These are phyloP conservation scores for Xiphophorus birchmanni DNA, from an alignment of 2,797 vertebrate genomes.

Conservation along the genomic window DNA sequence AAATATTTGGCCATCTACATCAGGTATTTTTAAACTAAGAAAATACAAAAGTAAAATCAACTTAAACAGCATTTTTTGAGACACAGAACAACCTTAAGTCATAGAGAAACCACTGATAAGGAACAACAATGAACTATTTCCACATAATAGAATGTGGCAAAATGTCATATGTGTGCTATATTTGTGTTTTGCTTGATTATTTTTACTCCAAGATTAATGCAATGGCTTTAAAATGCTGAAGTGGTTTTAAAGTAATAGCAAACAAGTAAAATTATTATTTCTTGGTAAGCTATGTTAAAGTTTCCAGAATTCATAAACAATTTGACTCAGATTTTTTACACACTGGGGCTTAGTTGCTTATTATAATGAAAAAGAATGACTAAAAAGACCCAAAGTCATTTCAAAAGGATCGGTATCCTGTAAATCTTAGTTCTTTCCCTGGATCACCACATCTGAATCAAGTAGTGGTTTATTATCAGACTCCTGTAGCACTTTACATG, in stretches of 20 bases:
- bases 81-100: not conserved
- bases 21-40: not conserved
- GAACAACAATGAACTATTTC: not conserved
- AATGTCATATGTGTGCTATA: not conserved
- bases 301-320: not conserved
- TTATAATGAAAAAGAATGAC: too few species aligned
- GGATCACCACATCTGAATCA: too few species aligned
- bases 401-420: too few species aligned
- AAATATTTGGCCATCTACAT: not conserved
- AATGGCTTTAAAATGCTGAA: not conserved
- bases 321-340: not conserved
- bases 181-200: not conserved
- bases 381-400: too few species aligned
- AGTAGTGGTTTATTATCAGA: too few species aligned
- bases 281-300: not conserved
- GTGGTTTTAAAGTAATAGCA: not conserved
- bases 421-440: too few species aligned
- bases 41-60: not conserved
- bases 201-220: not conserved
- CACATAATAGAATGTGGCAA: not conserved
- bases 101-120: not conserved
- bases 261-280: not conserved
- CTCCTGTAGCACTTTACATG: too few species aligned
- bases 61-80: not conserved
- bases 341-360: not conserved